These are phyloP conservation scores for Pissodes strobi DNA, from an alignment of 1,140 invertebrate genomes.

Conservation along the genomic window DNA sequence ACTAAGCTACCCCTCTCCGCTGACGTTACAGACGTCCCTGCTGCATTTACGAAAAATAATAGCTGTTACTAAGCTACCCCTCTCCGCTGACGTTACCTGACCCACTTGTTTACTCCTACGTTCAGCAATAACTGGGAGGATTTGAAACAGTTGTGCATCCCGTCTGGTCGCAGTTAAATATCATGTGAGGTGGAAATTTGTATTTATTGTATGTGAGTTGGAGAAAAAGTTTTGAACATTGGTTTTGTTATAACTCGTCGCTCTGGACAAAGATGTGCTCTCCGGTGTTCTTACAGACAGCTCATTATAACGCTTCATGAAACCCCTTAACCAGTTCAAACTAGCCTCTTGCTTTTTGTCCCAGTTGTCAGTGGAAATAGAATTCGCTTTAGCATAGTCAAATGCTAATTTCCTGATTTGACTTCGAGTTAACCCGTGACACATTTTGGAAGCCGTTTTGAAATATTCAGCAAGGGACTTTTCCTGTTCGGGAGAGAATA, in stretches of 20 bases:
- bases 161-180: too few relatives aligned
- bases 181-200: too few relatives aligned
- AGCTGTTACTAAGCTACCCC: too few relatives aligned
- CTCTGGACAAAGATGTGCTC: slow-evolving; percentile 46
- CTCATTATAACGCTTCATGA: slow-evolving; percentile 45
- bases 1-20: too few relatives aligned
- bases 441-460: slow-evolving; percentile 40
- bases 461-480: slow-evolving; percentile 12
- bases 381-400: slow-evolving; percentile 37
- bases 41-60: too few relatives aligned
- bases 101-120: too few relatives aligned
- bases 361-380: slow-evolving; percentile 36
- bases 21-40: too few relatives aligned
- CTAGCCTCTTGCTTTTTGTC: slow-evolving; percentile 43
- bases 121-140: too few relatives aligned
- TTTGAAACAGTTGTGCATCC: too few relatives aligned
- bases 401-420: slow-evolving; percentile 38
- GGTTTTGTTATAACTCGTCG: slow-evolving; percentile 49
- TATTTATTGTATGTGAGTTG: too few relatives aligned
- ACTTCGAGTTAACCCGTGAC: slow-evolving; percentile 33
- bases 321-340: slow-evolving; percentile 49
- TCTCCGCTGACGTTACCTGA: too few relatives aligned
- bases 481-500: slow-evolving; percentile 39
- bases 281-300: slow-evolving; percentile 49
- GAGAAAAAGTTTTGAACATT: slow-evolving; percentile 46